Percentiles rank a stretch among this genome's conserved stretches.
Conservation (phyloP, 2,888 invertebrate species). For the Xestia xanthographa region DNA sequence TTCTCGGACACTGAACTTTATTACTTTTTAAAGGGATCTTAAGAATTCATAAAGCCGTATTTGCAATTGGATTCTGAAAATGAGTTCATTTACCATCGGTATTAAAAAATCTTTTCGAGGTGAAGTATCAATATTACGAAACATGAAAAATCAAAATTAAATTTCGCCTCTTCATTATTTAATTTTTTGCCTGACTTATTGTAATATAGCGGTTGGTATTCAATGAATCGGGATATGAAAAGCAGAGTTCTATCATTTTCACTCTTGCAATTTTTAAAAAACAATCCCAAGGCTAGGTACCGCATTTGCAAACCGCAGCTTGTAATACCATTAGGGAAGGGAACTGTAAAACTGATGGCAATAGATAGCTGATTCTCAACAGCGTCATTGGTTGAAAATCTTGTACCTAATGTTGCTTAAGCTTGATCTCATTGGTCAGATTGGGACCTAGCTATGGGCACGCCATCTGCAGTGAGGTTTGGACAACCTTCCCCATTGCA, state of each 20-base stretch:
- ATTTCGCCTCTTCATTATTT: conserved; percentile 12
- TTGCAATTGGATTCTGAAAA: conserved; percentile 27
- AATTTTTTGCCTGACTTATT: not conserved
- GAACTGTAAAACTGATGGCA: not conserved
- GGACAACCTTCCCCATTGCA: not conserved
- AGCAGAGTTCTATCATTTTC: not conserved
- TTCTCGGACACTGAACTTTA: not conserved
- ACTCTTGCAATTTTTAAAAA: not conserved
- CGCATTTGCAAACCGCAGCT: not conserved
- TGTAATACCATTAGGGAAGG: not conserved
- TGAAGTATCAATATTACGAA: conserved; percentile 28
- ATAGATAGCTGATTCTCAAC: not conserved
- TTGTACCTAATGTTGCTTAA: not conserved
- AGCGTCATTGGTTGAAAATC: not conserved
- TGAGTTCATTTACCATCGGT: conserved; percentile 26
- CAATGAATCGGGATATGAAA: not conserved
- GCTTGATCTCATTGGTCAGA: not conserved
- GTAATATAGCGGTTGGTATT: not conserved
- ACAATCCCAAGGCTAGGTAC: no score
- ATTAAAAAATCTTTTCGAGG: conserved; percentile 28
- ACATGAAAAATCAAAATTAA: conserved; percentile 8
- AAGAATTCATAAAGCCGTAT: conserved; percentile 25
- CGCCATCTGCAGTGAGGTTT: not conserved
- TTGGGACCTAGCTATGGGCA: not conserved
- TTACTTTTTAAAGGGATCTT: conserved; percentile 21